These are phyloP conservation scores for Campoletis raptor DNA, from an alignment of 2,888 invertebrate genomes.

Conservation along the genomic window DNA sequence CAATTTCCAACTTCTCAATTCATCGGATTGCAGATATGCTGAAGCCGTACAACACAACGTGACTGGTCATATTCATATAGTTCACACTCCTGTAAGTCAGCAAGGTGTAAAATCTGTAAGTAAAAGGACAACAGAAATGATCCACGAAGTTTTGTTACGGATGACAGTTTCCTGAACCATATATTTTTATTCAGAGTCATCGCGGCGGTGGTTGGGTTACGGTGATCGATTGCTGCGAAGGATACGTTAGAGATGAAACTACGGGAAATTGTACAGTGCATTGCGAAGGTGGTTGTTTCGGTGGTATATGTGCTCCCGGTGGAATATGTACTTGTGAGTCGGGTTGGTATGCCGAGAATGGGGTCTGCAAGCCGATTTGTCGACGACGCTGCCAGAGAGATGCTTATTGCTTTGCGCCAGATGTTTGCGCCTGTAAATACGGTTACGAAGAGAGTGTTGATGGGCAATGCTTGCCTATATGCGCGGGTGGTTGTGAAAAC, in stretches of 20 bases:
- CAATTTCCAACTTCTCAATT: not conserved
- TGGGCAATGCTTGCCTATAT: slow-evolving; percentile 85
- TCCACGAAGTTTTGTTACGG: not conserved
- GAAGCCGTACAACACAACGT: slow-evolving; percentile 71
- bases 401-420: slow-evolving; percentile 86
- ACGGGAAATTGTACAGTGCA: slow-evolving; percentile 87
- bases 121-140: slow-evolving; percentile 1
- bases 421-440: slow-evolving; percentile 87
- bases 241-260: slow-evolving; percentile 87
- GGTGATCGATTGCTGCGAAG: slow-evolving; percentile 89
- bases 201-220: slow-evolving; percentile 76
- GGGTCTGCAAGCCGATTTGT: slow-evolving; percentile 88
- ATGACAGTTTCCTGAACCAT: not conserved
- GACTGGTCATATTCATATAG: slow-evolving; percentile 69
- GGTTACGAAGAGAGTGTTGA: slow-evolving; percentile 85
- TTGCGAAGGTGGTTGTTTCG: slow-evolving; percentile 89
- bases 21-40: slow-evolving; percentile 69
- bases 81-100: slow-evolving; percentile 61
- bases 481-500: slow-evolving; percentile 81
- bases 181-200: slow-evolving; percentile 33
- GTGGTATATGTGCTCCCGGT: slow-evolving; percentile 89
- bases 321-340: slow-evolving; percentile 88
- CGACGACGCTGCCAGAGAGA: slow-evolving; percentile 86
- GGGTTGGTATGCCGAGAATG: slow-evolving; percentile 87
- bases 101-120: slow-evolving; percentile 73